Evolutionary conservation across 1,140 invertebrate genomes (phyloP).

Genomic region (Argopecten irradians): DNA sequence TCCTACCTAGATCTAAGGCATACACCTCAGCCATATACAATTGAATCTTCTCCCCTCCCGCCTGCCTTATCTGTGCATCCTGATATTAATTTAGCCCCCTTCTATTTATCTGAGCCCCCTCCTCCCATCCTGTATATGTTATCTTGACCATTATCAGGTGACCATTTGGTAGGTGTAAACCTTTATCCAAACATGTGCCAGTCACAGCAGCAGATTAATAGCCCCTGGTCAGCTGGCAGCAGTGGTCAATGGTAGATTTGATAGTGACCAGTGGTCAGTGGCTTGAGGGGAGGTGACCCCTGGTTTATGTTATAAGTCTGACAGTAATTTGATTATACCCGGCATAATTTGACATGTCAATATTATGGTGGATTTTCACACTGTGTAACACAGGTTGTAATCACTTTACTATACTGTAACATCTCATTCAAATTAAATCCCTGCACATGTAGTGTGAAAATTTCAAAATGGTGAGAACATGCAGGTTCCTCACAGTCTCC

Average conservation of each 20-base stretch:
- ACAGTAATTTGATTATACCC: conserved; percentile 4
- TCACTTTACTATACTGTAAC: not conserved
- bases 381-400: conserved; percentile 3
- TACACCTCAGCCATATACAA: no score
- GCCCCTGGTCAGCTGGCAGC: not conserved
- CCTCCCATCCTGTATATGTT: not conserved
- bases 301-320: not conserved
- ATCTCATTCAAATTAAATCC: not conserved
- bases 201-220: not conserved
- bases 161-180: not conserved
- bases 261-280: not conserved
- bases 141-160: not conserved
- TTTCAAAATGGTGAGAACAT: not conserved
- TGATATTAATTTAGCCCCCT: not conserved
- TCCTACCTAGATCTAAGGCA: no score
- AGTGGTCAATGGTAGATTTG: not conserved
- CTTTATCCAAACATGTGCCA: not conserved
- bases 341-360: conserved; percentile 18
- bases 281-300: not conserved
- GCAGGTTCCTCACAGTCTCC: no score
- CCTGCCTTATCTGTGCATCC: not conserved
- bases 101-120: no score
- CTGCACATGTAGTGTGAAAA: not conserved
- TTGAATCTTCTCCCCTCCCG: not conserved
- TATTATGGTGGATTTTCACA: conserved; percentile 2